phyloP scores from a whole-genome alignment of 2,113 vertebrate species.

The Stomatorhinus ivindoensis region DNA sequence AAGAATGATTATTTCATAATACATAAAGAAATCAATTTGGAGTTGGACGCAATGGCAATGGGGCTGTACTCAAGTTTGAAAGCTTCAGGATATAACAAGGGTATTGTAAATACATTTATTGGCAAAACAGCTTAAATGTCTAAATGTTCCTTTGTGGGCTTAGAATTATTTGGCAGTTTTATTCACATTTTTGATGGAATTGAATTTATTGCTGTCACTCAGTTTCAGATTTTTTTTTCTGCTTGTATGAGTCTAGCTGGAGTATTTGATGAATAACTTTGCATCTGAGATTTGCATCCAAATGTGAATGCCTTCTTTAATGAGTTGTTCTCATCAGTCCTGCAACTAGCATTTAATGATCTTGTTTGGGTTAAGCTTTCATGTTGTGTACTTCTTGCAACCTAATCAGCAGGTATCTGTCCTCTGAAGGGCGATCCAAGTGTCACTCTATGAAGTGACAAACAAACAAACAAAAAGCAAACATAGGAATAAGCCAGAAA shows the following conservation, averaged over 20 bases:
- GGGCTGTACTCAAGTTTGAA: background rate
- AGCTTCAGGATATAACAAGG: background rate
- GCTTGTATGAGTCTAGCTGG: slow-evolving; percentile 11
- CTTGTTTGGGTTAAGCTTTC: slow-evolving; percentile 11
- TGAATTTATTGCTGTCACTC: background rate
- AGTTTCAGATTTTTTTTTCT: background rate
- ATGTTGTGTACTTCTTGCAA: background rate
- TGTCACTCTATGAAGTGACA: slow-evolving; percentile 10
- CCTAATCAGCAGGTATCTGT: background rate
- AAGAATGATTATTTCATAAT: background rate
- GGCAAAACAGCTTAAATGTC: slow-evolving; percentile 4
- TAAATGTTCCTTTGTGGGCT: slow-evolving; percentile 6
- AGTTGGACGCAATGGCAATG: background rate
- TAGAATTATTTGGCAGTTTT: slow-evolving; percentile 1
- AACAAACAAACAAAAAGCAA: background rate
- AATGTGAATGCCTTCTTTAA: background rate
- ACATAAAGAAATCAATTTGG: background rate
- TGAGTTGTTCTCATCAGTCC: background rate
- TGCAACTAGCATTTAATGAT: background rate
- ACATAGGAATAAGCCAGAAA: slow-evolving; percentile 22
- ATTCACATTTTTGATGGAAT: slow-evolving; percentile 13
- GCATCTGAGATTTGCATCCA: slow-evolving; percentile 6
- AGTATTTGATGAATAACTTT: slow-evolving; percentile 12
- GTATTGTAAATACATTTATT: background rate
- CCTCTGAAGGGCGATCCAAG: background rate